Conservation (phyloP, 2,113 vertebrate species). For the Xenopus laevis region DNA sequence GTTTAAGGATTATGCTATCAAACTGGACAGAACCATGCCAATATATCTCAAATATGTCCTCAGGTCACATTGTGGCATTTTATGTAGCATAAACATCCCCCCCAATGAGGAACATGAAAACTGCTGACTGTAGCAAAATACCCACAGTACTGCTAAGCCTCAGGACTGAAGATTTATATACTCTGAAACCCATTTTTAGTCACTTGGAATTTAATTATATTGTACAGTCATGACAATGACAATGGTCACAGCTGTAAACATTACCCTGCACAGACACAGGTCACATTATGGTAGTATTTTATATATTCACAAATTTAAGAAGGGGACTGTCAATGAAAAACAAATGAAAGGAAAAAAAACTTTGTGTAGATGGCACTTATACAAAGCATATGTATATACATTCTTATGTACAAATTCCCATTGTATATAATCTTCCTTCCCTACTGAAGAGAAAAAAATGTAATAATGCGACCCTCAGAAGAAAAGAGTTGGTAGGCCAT, state of each 20-base stretch:
- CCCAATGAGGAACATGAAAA: conserved; percentile 2
- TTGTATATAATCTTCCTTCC: conserved; percentile 38
- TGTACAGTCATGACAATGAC: conserved; percentile 22
- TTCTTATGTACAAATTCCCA: conserved; percentile 26
- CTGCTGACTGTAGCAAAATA: conserved; percentile 9
- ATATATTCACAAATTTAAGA: too few relatives aligned
- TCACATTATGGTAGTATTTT: not conserved
- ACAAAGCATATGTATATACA: not conserved
- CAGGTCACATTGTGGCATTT: conserved; percentile 34
- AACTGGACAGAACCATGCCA: conserved; percentile 13
- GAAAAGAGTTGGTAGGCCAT: not conserved
- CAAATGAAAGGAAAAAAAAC: not conserved
- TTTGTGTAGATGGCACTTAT: conserved; percentile 24
- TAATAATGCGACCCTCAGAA: conserved; percentile 16
- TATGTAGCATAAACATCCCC: not conserved
- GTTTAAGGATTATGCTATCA: conserved; percentile 23
- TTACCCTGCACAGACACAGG: conserved; percentile 3
- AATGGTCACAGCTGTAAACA: not conserved
- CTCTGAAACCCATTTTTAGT: not conserved
- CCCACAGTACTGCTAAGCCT: conserved; percentile 29
- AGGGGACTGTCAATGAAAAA: not conserved
- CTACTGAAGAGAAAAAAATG: conserved; percentile 19
- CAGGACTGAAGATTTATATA: conserved; percentile 28
- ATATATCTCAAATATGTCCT: conserved; percentile 22
- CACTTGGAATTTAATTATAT: not conserved